Base-by-base conservation (phyloP, 2,888 invertebrate species). In the Diaperis boleti region DNA sequence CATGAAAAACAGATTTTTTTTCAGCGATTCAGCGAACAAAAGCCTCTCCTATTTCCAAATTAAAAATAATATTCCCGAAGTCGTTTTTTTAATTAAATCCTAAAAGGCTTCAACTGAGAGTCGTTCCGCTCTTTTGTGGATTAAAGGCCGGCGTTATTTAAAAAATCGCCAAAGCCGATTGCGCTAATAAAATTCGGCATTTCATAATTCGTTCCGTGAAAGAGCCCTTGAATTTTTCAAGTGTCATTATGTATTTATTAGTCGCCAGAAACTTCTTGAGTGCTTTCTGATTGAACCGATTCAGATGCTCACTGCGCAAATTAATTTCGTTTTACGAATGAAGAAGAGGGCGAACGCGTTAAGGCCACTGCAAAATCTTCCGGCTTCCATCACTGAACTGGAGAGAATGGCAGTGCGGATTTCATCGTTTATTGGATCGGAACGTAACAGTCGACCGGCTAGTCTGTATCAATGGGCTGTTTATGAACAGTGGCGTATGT, bases 401-500 rank as follows among this genome's bases (percentile, higher is more conserved):
- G 15, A 39, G 1, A 11, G 47, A 31, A 47, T 47, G 7, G 47
- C 29, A 15, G 29, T 47, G 47, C 37, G n/a, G 18, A 42, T 50
- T 31, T 47, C 49, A 35, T 29, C 39, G 56, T 20, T 33, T 44
- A 56, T 56, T 42, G 20, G 59, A 41, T 26, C 29, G 39, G 57
- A 55, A 42, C 52, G 35, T 10, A 37, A 37, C 29, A 20, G 41
- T 15, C 26, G 41, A 26, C 10, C 18, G 41, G 41, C 49, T 33
- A 41, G 26, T 41, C 17, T 22, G 42, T 50, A 59, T 59, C 59
- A 26, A 60, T 60, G 15, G 60, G 15, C 31, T 52, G 52, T 52
- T 52, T 59, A 62, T 57, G 57, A 52, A 22, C 44, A 57, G 42
- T 47, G 52, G 50, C 44, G 50, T 62, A 37, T 57, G 56, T 56